Evolutionary conservation across 2,888 invertebrate species (phyloP).

Genomic region (Drosophila greeni): DNA sequence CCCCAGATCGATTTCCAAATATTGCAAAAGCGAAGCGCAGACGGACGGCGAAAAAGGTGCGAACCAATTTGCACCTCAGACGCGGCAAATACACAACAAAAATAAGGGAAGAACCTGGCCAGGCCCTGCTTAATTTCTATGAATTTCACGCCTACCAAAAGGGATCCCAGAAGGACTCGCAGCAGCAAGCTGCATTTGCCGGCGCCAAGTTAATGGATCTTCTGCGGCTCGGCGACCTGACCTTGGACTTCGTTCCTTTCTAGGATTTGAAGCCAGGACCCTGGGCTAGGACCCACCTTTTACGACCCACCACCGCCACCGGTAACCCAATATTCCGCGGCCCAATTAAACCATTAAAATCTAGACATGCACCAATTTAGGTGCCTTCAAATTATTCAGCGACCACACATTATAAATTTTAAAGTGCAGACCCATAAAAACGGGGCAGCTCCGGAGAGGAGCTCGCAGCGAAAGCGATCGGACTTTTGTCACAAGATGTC

Average conservation of each 20-base stretch:
- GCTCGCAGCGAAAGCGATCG: conserved; percentile 19
- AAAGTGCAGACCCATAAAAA: conserved; percentile 53
- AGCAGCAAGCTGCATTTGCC: conserved; percentile 38
- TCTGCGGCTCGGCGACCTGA: conserved; percentile 6
- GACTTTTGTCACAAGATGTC: conserved; percentile 70
- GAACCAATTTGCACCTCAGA: conserved; percentile 75
- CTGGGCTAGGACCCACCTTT: background rate
- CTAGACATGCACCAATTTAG: conserved; percentile 76
- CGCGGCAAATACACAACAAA: conserved; percentile 46
- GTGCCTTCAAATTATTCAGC: conserved; percentile 74
- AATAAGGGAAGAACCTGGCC: conserved; percentile 15
- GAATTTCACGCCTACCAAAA: conserved; percentile 69
- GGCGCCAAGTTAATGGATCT: conserved; percentile 68
- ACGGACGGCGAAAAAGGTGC: conserved; percentile 58
- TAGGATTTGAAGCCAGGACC: background rate
- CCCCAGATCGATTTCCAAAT: conserved; percentile 72
- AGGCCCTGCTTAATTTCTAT: conserved; percentile 62
- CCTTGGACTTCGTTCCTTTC: conserved; percentile 24
- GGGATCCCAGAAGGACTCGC: conserved; percentile 12
- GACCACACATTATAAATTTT: conserved; percentile 78
- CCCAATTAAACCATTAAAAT: conserved; percentile 71
- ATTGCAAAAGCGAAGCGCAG: conserved; percentile 48
- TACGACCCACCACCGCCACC: conserved; percentile 2
- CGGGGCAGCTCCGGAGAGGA: background rate
- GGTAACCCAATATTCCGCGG: conserved; percentile 35